Base-by-base conservation (phyloP, 2,888 invertebrate species). In the Glyphotaelius pellucidus region DNA sequence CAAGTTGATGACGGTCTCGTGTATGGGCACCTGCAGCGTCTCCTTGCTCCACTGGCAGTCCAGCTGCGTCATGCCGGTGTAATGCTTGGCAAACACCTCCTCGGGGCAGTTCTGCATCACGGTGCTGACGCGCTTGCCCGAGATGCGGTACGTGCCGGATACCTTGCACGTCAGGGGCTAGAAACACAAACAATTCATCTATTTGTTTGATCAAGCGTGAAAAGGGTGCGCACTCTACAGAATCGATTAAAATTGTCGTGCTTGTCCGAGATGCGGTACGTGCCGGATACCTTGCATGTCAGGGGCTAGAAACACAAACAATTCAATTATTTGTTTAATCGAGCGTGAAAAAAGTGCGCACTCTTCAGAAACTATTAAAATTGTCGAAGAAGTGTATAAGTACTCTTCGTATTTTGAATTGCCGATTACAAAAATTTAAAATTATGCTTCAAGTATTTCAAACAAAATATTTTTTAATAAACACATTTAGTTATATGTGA, bases 81-180 rank as follows among this genome's bases (percentile, higher is more conserved):
- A 95, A 0, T 96, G 96, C 0, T 96, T 95, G 81, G 95, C 96
- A 19, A 96, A 93, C 1, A 96, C 94, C 92, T 96, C 96, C 79
- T 96, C 95, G 1, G 94, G 94, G 19, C 94, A 95, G 14, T 52
- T 84, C 32, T 89, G 91, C 67, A 90, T 83, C 30, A 90, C 86
- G 42, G 91, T 90, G 35, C 90, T 92, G 7, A 90, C 87, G 38
- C 93, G 38, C 95, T 94, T 94, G 95, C 96, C 95, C 94, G 93
- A 94, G 95, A 95, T 52, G 93, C 94, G 90, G 90, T 94, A 93
- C 95, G 94, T 38, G 93, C 94, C 92, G 95, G 95, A 91, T 94
- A 94, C 3, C 91, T 93, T 3, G 95, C 95, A 94, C 94, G 95
- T 87, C n/a, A 90, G n/a, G 30, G 47, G 67, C 93, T 93, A 80